Evolutionary conservation across 2,888 invertebrate species (phyloP).

Genomic region (Leptarthrus brevirostris): DNA sequence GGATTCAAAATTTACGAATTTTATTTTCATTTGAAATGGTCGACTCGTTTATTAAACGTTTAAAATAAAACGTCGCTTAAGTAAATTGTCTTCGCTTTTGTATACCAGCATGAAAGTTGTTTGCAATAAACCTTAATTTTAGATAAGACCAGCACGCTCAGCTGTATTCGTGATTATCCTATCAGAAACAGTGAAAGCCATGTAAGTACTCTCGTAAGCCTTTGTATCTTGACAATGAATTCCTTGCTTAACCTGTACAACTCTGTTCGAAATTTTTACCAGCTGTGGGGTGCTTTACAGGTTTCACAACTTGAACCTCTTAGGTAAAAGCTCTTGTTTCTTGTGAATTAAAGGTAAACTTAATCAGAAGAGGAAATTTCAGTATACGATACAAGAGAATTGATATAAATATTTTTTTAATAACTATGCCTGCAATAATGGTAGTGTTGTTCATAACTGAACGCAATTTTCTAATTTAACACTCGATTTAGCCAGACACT

Average conservation of each 20-base stretch:
- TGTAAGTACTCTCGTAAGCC: background rate
- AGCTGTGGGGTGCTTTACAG: too few relatives aligned
- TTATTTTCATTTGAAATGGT: background rate
- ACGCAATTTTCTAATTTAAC: too few relatives aligned
- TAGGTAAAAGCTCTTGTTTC: too few relatives aligned
- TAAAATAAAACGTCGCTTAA: too few relatives aligned
- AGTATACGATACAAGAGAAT: too few relatives aligned
- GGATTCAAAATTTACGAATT: conserved; percentile 2
- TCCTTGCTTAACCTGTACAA: background rate
- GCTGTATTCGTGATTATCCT: background rate
- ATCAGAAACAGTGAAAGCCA: background rate
- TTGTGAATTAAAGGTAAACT: too few relatives aligned
- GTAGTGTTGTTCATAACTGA: too few relatives aligned
- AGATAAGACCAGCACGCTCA: background rate
- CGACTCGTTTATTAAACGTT: background rate
- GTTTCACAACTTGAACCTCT: too few relatives aligned
- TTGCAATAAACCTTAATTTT: conserved; percentile 1
- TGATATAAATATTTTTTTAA: too few relatives aligned
- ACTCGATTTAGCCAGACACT: too few relatives aligned
- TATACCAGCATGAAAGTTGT: background rate
- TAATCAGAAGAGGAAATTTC: too few relatives aligned
- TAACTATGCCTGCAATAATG: too few relatives aligned
- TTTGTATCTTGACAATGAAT: background rate
- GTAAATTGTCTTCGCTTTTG: background rate
- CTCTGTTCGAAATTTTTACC: background rate